A percentile compares a stretch with the other conserved stretches of the same genome.
Evolutionary conservation across 1,140 invertebrate genomes (phyloP).

Genomic region (Eubasilissa regina): DNA sequence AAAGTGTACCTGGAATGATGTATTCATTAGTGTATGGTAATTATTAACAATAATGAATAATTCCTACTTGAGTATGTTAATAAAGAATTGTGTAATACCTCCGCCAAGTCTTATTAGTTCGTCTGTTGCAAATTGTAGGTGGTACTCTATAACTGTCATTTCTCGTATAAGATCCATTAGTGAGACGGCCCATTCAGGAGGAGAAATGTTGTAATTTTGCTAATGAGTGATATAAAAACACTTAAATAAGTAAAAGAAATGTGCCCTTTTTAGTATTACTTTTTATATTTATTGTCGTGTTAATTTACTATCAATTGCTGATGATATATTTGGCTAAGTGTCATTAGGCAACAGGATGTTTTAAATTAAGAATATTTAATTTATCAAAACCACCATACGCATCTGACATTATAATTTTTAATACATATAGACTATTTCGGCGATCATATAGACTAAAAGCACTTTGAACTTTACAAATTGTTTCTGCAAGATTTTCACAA

Average conservation of each 20-base stretch:
- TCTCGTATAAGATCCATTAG: constrained; percentile 70
- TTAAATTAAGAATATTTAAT: too few species aligned
- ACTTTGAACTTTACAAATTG: too few species aligned
- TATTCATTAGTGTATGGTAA: constrained; percentile 5
- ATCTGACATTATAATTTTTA: too few species aligned
- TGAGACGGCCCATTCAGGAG: constrained; percentile 69
- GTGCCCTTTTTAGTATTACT: neutral
- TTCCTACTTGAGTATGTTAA: too few species aligned
- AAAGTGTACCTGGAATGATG: constrained; percentile 67
- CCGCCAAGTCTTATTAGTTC: constrained; percentile 66
- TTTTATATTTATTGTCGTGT: neutral
- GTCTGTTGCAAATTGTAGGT: constrained; percentile 66
- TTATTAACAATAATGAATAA: too few species aligned
- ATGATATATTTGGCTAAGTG: too few species aligned
- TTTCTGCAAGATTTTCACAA: too few species aligned
- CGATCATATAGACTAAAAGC: too few species aligned
- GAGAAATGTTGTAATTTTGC: constrained; percentile 66
- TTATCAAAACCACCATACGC: too few species aligned
- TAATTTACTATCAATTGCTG: too few species aligned
- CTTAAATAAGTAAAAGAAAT: neutral
- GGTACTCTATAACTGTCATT: constrained; percentile 70
- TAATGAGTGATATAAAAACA: constrained; percentile 60
- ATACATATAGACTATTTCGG: too few species aligned
- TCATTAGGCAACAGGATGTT: too few species aligned
- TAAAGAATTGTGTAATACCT: constrained; percentile 62